These are phyloP conservation scores for Sus cebifrons DNA, from an alignment of 2,797 vertebrate genomes.

Conservation along the genomic window DNA sequence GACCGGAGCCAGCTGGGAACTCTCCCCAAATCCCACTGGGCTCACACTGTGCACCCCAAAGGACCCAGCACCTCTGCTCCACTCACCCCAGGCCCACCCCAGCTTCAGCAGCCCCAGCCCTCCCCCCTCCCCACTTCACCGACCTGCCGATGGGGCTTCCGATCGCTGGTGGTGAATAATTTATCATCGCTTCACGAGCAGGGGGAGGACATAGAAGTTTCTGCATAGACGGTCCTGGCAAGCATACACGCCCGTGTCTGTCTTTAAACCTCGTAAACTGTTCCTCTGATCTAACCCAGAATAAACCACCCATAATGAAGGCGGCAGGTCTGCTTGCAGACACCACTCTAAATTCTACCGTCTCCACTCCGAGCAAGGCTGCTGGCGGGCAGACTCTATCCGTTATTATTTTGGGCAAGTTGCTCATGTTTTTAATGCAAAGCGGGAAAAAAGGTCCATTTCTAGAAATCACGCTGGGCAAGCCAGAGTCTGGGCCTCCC, in stretches of 20 bases:
- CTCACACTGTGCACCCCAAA: fast-evolving
- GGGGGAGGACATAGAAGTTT: conserved; percentile 69
- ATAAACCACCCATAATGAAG: conserved; percentile 81
- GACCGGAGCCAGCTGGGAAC: fast-evolving
- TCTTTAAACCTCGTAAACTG: conserved; percentile 75
- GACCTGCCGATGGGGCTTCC: conserved; percentile 42
- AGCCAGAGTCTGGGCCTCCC: not conserved
- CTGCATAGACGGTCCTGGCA: fast-evolving
- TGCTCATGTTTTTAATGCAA: conserved; percentile 66
- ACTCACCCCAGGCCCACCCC: not conserved
- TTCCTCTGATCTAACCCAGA: conserved; percentile 82
- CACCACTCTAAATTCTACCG: conserved; percentile 67
- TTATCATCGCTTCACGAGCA: conserved; percentile 67
- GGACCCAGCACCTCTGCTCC: not conserved
- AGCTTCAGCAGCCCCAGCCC: too few species aligned
- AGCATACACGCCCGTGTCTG: fast-evolving
- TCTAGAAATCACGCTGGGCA: not conserved
- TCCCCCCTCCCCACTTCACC: not conserved
- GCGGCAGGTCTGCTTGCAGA: conserved; percentile 65
- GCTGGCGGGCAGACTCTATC: conserved; percentile 10
- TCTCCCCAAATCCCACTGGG: fast-evolving
- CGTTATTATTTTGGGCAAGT: conserved; percentile 58
- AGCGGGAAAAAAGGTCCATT: not conserved
- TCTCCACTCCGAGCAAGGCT: conserved; percentile 62
- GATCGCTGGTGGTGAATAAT: conserved; percentile 82